Percentiles rank a stretch among this genome's conserved stretches.
Conservation (phyloP, 37 sponge, comb jelly and placozoan genomes). For the Petrosia ficiformis region DNA sequence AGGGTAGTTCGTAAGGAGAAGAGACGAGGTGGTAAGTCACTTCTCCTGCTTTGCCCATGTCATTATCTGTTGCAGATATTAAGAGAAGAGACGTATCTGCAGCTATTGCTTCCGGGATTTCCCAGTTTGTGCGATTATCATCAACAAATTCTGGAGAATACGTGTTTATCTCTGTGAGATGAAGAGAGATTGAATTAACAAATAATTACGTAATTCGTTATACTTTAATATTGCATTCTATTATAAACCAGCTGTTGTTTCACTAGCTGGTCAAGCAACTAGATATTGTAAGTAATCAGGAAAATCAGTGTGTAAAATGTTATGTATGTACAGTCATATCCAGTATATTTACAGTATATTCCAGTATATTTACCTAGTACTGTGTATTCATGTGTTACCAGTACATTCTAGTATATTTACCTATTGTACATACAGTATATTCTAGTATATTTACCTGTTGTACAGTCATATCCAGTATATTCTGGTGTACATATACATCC, state of each 20-base stretch:
- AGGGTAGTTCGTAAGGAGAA: constrained; percentile 9
- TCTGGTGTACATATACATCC: constrained; percentile 38
- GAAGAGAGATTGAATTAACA: constrained; percentile 10
- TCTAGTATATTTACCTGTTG: constrained; percentile 19
- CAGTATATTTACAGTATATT: too few species aligned
- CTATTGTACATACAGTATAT: too few species aligned
- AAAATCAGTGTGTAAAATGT: too few species aligned
- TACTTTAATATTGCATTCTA: too few species aligned
- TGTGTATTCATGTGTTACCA: too few species aligned
- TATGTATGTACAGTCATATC: background rate
- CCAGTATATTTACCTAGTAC: too few species aligned
- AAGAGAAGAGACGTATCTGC: background rate
- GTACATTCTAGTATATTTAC: too few species aligned
- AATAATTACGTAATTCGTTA: too few species aligned
- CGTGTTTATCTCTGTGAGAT: constrained; percentile 44
- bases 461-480: constrained; percentile 29
- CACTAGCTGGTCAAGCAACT: too few species aligned
- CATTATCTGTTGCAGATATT: constrained; percentile 41
- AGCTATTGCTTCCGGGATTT: background rate
- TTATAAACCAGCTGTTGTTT: too few species aligned
- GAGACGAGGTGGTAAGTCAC: constrained; percentile 17
- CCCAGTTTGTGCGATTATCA: background rate
- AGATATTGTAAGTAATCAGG: too few species aligned
- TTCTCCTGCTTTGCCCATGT: constrained; percentile 11
- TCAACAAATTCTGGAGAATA: constrained; percentile 20